Evolutionary conservation across 2,888 invertebrate species (phyloP), one percentile per base, ranked within the genome.

Genomic region (Meteorus cinctellus): DNA sequence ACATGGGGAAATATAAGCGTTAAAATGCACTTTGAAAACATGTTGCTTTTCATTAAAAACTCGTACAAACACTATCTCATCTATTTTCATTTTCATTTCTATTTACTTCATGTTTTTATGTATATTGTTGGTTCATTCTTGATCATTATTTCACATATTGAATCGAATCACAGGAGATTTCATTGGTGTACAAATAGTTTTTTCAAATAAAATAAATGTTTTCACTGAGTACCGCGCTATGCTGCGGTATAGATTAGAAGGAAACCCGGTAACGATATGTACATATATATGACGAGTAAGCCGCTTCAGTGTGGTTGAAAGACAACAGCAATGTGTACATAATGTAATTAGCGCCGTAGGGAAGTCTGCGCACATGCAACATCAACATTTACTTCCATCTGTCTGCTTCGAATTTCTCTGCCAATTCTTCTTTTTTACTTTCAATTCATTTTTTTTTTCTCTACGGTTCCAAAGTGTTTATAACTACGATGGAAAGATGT

Each of bases 331-430:
- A 29, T 34, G 51, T 70, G 60, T 70, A 55, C 55, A 70, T 70
- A 70, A 70, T 70, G 34, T 70, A 70, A 70, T 59, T 70, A 70
- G 36, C 36, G 70, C 59, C 51, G 59, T 34, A 70, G 70, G 51
- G 34, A 59, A 55, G 27, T 68, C 68, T 14, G 27, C 27, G 48
- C n/a, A 51, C 51, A 68, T 68, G 14, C 48, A 68, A 48, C 27
- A 45, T 24, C 29, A 27, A 67, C 29, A 41, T 66, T 68, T 31
- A 19, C 51, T 14, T 63, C 5, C n/a, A 63, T 70, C 24, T n/a
- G 29, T 27, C 51, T 51, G 51, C 29, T 29, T 51, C 51, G 16
- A 29, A 68, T 68, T 68, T 68, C 24, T 29, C 27, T 4, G 24
- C 12, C 1, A 27, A 27, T 29, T 27, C 36, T 24, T 27, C 2